A percentile compares a stretch with the other conserved stretches of the same genome.
phyloP scores from a whole-genome alignment of 1,140 invertebrate species.

The Littorina saxatilis region DNA sequence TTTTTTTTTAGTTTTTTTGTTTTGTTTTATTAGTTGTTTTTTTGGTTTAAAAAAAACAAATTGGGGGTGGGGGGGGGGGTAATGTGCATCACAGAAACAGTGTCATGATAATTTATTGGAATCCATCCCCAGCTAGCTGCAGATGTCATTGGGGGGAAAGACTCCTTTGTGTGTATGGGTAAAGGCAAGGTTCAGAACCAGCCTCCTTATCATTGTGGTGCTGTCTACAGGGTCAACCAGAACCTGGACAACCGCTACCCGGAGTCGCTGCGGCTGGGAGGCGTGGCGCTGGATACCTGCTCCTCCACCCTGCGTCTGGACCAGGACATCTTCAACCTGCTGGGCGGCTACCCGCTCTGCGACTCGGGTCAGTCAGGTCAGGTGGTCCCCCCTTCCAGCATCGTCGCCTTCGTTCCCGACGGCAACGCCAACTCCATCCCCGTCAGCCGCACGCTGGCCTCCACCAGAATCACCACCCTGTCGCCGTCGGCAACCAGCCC shows the following conservation, averaged over 20 bases:
- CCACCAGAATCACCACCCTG: constrained; percentile 74
- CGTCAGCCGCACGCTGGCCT: constrained; percentile 61
- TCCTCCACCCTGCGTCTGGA: constrained; percentile 56
- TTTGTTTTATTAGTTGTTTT: no score
- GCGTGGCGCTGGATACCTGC: constrained; percentile 69
- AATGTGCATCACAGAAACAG: no score
- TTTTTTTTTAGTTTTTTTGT: no score
- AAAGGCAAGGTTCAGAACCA: no score
- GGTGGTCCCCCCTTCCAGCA: constrained; percentile 61
- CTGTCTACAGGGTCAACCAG: constrained; percentile 53
- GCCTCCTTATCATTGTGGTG: no score
- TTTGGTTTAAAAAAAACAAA: no score
- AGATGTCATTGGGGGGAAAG: no score
- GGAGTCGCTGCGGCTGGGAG: constrained; percentile 64
- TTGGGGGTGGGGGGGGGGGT: no score
- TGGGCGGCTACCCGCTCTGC: constrained; percentile 68
- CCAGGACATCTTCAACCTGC: constrained; percentile 68
- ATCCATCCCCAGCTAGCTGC: no score
- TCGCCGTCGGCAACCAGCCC: constrained; percentile 87
- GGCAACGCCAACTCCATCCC: constrained; percentile 63
- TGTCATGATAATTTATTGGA: no score
- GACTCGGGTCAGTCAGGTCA: constrained; percentile 46
- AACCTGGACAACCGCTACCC: constrained; percentile 52
- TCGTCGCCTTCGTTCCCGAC: constrained; percentile 63
- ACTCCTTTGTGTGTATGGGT: no score